Evolutionary conservation across 2,113 vertebrate species (phyloP), one percentile per base, ranked within the genome.

Genomic region (Pomatostomus ruficeps): DNA sequence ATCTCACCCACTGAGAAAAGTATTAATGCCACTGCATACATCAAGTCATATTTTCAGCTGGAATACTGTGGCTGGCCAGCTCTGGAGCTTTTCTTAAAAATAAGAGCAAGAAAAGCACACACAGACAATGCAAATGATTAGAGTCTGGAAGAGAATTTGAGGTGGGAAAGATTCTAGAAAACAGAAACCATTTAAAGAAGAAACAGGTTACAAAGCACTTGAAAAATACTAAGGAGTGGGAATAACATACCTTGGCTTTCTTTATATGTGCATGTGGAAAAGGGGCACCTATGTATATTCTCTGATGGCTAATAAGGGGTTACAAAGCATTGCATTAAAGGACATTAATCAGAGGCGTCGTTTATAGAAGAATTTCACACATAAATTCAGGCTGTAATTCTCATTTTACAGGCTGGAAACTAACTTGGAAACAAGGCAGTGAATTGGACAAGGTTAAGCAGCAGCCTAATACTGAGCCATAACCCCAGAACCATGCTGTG

Each of bases 1-100:
- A 86, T 71, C 71, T 89, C 65, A 80, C 79, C 82, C 71, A 86
- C 89, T 86, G 79, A 88, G 93, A 94, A 74, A 88, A 93, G 65
- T 71, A 96, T 87, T 94, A 95, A 92, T 88, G 52, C 65, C 48
- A 63, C 45, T 59, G 79, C 40, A 38, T 65, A 91, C 1, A 13
- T 65, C 75, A 91, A 84, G n/a, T 36, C 46, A 19, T 61, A 38
- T 36, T 71, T 90, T 83, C 72, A 90, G 73, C 65, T 80, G 75
- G 55, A 84, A 75, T 35, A 52, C n/a, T 22, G n/a, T 3, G 2
- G 38, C 35, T 82, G 87, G 89, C 75, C 84, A 95, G 62, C 42
- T 88, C 54, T 57, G 71, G 48, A 2, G 25, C 42, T 85, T 38
- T 79, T 52, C 89, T 77, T 51, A 59, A 91, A 49, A 72, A 42